Percentiles rank a stretch among this genome's conserved stretches.
These are phyloP conservation scores for Melanotaenia trifasciata DNA, from an alignment of 2,797 vertebrate genomes.

Conservation along the genomic window DNA sequence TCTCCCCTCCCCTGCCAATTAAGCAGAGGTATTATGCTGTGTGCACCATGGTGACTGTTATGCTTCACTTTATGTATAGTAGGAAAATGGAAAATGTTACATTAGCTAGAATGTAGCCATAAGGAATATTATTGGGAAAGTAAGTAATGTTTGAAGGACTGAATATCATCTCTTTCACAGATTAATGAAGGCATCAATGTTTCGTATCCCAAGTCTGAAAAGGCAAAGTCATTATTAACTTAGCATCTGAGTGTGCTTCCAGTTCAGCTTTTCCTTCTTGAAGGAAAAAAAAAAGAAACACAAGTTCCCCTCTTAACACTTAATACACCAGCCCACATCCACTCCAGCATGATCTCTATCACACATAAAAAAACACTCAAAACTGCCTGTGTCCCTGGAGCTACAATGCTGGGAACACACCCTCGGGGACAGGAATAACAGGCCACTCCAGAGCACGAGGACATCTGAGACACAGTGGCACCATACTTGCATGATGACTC, in stretches of 20 bases:
- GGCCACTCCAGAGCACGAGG: conserved; percentile 76
- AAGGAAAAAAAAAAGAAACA: conserved; percentile 3
- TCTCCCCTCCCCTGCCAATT: background rate
- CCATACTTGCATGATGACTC: conserved; percentile 68
- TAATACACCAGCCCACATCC: background rate
- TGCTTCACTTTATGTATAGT: background rate
- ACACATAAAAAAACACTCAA: conserved; percentile 47
- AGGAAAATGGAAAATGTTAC: background rate
- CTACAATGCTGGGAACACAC: conserved; percentile 74
- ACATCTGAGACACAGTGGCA: conserved; percentile 79
- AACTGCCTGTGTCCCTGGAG: conserved; percentile 61
- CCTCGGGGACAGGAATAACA: conserved; percentile 85
- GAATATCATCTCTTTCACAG: background rate
- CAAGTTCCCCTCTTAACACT: background rate
- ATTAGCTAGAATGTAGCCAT: background rate
- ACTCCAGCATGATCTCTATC: conserved; percentile 27
- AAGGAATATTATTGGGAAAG: background rate
- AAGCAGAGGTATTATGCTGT: background rate
- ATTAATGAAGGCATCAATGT: background rate
- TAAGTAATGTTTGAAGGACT: background rate
- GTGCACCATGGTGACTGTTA: background rate
- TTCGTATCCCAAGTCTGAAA: background rate
- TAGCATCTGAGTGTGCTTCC: background rate
- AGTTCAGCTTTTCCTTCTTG: conserved; percentile 6
- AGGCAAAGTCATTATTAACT: background rate